Conservation (phyloP, 2,113 vertebrate species). For the Aleadryas rufinucha region DNA sequence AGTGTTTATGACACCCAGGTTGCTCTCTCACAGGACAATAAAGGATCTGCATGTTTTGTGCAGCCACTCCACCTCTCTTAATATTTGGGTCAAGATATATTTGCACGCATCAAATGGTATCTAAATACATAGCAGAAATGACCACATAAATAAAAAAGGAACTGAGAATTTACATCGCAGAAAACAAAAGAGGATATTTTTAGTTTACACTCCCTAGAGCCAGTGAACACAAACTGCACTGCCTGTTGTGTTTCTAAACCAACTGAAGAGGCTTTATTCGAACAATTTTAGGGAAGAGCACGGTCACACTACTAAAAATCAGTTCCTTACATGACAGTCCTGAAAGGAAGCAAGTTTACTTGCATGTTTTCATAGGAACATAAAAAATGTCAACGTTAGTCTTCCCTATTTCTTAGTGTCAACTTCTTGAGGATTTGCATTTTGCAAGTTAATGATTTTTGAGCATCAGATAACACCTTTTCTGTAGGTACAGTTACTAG, state of each 20-base stretch:
- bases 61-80: neutral
- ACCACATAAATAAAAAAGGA: neutral
- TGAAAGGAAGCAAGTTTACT: neutral
- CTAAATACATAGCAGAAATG: neutral
- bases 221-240: neutral
- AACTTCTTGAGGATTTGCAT: neutral
- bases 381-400: fast-evolving
- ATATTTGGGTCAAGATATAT: neutral
- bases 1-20: neutral
- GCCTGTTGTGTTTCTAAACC: neutral
- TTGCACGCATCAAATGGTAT: neutral
- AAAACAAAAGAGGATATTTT: neutral
- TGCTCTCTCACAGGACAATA: neutral
- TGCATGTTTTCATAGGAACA: neutral
- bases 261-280: neutral
- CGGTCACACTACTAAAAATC: neutral
- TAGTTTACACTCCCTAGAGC: neutral
- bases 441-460: neutral
- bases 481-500: neutral
- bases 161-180: neutral
- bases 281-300: neutral
- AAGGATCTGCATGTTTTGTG: neutral
- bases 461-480: neutral
- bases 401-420: neutral
- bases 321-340: neutral